Conservation (phyloP, 2,888 invertebrate genomes). For the Leucania comma region DNA sequence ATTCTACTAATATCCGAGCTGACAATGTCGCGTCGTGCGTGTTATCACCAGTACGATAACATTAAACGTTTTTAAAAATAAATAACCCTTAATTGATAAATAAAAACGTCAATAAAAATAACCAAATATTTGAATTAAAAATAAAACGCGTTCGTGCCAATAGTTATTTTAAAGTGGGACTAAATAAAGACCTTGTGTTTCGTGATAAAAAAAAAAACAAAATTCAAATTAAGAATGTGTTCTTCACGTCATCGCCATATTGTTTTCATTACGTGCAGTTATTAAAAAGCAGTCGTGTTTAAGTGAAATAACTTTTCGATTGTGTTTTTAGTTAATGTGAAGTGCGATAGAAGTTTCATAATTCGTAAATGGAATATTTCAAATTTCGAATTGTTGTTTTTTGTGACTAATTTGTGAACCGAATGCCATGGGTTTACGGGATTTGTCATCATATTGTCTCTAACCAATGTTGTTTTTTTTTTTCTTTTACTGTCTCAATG, state of each 20-base stretch:
- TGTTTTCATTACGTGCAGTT: conserved; percentile 39
- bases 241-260: conserved; percentile 44
- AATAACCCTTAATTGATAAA: conserved; percentile 52
- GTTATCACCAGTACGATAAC: conserved; percentile 75
- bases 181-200: conserved; percentile 25
- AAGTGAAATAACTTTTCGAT: conserved; percentile 1
- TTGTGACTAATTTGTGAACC: conserved; percentile 33
- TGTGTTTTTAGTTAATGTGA: conserved; percentile 17
- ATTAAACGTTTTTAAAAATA: conserved; percentile 64
- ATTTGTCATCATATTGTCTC: not conserved
- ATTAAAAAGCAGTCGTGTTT: conserved; percentile 24
- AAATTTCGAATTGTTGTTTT: conserved; percentile 24
- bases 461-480: not conserved
- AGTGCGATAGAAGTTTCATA: conserved; percentile 31
- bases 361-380: conserved; percentile 9
- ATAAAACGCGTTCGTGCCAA: conserved; percentile 41
- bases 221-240: conserved; percentile 35
- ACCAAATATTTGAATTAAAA: conserved; percentile 26
- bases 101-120: conserved; percentile 18
- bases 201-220: conserved; percentile 22
- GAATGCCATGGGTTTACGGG: not conserved
- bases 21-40: conserved; percentile 85
- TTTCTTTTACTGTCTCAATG: not conserved
- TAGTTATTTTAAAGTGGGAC: conserved; percentile 38
- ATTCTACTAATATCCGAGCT: conserved; percentile 81